A percentile compares a stretch with the other conserved stretches of the same genome.
These are phyloP conservation scores for Chorisops tibialis DNA, from an alignment of 2,888 invertebrate genomes.

Conservation along the genomic window DNA sequence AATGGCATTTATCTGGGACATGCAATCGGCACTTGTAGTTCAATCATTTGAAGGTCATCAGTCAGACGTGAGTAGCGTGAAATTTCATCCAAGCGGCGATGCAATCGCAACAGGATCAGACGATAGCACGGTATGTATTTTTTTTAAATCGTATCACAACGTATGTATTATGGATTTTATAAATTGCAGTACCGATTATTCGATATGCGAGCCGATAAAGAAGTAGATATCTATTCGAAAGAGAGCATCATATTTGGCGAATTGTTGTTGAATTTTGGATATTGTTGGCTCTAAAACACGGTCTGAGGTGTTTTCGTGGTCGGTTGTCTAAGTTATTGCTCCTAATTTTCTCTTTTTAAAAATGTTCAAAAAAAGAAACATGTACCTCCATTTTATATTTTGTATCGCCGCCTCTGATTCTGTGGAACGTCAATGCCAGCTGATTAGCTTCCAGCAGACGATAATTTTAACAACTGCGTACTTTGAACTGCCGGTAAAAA, in stretches of 20 bases:
- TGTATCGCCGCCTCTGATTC: too few relatives aligned
- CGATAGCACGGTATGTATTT: constrained; percentile 75
- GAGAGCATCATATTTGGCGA: constrained; percentile 97
- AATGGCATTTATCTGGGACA: constrained; percentile 97
- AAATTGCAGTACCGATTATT: constrained; percentile 80
- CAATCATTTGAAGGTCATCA: constrained; percentile 99
- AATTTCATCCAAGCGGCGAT: constrained; percentile 98
- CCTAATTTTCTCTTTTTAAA: too few relatives aligned
- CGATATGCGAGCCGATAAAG: constrained; percentile 95
- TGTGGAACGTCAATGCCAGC: too few relatives aligned
- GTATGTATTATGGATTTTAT: constrained; percentile 16
- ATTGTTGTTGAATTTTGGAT: constrained; percentile 96
- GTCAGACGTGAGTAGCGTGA: constrained; percentile 96
- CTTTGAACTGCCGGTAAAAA: too few relatives aligned
- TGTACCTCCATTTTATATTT: too few relatives aligned
- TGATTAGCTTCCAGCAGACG: too few relatives aligned
- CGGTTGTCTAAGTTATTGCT: too few relatives aligned
- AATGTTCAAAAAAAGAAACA: too few relatives aligned
- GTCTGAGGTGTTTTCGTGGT: too few relatives aligned
- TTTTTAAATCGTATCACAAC: background rate
- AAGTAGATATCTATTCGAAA: constrained; percentile 92
- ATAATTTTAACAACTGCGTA: too few relatives aligned
- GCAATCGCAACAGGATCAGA: constrained; percentile 98
- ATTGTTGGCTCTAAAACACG: too few relatives aligned
- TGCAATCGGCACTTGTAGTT: constrained; percentile 96